A percentile compares a stretch with the other conserved stretches of the same genome.
phyloP scores from a whole-genome alignment of 1,140 invertebrate species.

The Pseudomyrmex gracilis region DNA sequence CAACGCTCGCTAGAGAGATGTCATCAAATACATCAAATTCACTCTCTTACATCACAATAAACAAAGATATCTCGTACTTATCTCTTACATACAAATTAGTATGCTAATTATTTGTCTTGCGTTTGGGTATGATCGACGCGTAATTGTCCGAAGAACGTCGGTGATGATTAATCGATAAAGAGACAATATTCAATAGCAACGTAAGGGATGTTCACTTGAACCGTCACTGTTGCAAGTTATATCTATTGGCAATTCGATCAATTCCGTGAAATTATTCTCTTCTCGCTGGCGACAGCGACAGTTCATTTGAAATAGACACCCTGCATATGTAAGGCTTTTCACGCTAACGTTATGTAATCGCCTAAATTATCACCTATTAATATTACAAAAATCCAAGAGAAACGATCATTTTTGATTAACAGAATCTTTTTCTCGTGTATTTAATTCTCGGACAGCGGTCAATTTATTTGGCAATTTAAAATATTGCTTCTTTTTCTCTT shows the following conservation, averaged over 20 bases:
- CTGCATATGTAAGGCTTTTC: conserved; percentile 74
- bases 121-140: conserved; percentile 77
- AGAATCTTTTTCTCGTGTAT: background rate
- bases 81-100: conserved; percentile 79
- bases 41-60: conserved; percentile 65
- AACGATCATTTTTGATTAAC: conserved; percentile 15
- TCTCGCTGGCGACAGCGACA: conserved; percentile 65
- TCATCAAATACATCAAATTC: conserved; percentile 49
- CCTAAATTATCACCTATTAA: conserved; percentile 55
- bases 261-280: background rate
- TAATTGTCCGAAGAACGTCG: conserved; percentile 59
- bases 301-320: conserved; percentile 72
- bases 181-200: conserved; percentile 55
- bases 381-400: conserved; percentile 2
- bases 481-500: background rate
- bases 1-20: conserved; percentile 68
- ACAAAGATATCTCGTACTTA: conserved; percentile 71
- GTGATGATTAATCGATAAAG: conserved; percentile 48
- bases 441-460: conserved; percentile 2
- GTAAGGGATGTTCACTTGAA: conserved; percentile 67
- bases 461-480: background rate
- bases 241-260: conserved; percentile 21
- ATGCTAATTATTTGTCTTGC: conserved; percentile 84
- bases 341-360: conserved; percentile 69
- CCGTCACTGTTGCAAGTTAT: conserved; percentile 59